These are phyloP conservation scores for Leptobrachium ailaonicum DNA, from an alignment of 2,113 vertebrate genomes.

Conservation along the genomic window DNA sequence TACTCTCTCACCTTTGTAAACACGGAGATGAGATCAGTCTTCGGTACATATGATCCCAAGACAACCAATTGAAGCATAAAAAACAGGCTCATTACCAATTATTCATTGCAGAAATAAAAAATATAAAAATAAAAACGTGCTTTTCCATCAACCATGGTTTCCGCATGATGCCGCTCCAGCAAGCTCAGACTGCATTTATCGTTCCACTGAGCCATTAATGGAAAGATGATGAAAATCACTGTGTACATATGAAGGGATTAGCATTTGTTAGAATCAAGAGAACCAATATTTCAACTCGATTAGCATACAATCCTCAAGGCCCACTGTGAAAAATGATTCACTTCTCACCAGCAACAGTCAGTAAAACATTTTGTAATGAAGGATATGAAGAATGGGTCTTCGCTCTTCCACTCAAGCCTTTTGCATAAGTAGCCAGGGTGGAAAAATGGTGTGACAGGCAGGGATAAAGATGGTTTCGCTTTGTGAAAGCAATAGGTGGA, in stretches of 20 bases:
- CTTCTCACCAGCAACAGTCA: constrained; percentile 22
- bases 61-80: constrained; percentile 4
- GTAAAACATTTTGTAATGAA: constrained; percentile 24
- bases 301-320: constrained; percentile 36
- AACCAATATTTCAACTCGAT: constrained; percentile 35
- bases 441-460: constrained; percentile 6
- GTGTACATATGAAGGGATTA: constrained; percentile 40
- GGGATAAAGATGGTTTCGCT: constrained; percentile 7
- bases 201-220: constrained; percentile 21
- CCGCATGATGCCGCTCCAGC: constrained; percentile 17
- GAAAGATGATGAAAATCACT: constrained; percentile 32
- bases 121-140: background rate
- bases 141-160: constrained; percentile 1
- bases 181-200: constrained; percentile 7
- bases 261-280: constrained; percentile 38
- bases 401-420: background rate
- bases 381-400: constrained; percentile 22
- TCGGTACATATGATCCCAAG: constrained; percentile 25
- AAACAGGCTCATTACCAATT: constrained; percentile 39
- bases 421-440: background rate
- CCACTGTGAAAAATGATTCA: constrained; percentile 36
- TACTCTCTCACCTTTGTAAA: constrained; percentile 4
- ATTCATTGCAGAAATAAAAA: constrained; percentile 22
- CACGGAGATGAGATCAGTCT: constrained; percentile 48
- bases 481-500: constrained; percentile 1